Evolutionary conservation across 2,113 vertebrate genomes (phyloP).

Genomic region (Steatornis caripensis): DNA sequence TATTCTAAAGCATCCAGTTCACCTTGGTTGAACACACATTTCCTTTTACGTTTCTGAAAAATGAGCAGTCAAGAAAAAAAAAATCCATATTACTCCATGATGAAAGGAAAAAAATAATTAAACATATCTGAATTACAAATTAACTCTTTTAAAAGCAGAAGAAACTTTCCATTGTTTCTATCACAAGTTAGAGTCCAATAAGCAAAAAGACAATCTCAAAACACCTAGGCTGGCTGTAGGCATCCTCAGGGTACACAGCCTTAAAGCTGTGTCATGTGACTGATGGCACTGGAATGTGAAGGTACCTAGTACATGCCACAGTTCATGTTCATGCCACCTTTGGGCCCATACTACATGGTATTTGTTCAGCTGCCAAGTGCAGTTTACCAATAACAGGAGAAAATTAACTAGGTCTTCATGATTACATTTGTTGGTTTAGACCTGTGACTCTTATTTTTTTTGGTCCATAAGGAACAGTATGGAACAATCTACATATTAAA

Average conservation of each 20-base stretch:
- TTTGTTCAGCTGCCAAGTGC: neutral
- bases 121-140: neutral
- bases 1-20: constrained; percentile 85
- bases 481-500: neutral
- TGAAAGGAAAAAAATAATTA: neutral
- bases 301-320: neutral
- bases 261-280: neutral
- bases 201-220: neutral
- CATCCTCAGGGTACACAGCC: neutral
- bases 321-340: neutral
- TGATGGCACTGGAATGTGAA: neutral
- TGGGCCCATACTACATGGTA: neutral
- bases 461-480: neutral
- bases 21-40: constrained; percentile 84
- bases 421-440: neutral
- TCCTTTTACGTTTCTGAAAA: constrained; percentile 84
- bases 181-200: neutral
- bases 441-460: neutral
- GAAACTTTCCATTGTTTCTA: neutral
- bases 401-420: rapidly evolving
- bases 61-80: neutral
- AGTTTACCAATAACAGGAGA: neutral
- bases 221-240: neutral
- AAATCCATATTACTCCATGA: neutral
- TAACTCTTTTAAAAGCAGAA: neutral